A percentile compares a stretch with the other conserved stretches of the same genome.
phyloP scores from a whole-genome alignment of 2,888 invertebrate genomes.

The Leptopilina drosophilae region DNA sequence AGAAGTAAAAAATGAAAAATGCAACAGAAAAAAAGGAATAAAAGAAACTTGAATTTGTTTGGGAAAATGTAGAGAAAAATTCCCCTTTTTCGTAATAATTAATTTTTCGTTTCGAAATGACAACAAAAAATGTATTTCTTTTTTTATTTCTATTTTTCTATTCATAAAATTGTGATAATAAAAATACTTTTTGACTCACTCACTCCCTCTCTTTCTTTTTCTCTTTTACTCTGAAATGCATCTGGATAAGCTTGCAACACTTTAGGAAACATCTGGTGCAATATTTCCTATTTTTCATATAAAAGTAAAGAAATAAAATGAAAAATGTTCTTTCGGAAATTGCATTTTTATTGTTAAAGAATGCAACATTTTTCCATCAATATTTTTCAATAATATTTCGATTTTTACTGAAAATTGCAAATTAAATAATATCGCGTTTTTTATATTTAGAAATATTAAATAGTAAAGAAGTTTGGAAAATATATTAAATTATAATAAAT shows the following conservation, averaged over 20 bases:
- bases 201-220: too few relatives aligned
- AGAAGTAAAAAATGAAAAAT: constrained; percentile 8
- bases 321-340: neutral
- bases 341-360: neutral
- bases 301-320: neutral
- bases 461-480: too few relatives aligned
- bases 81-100: too few relatives aligned
- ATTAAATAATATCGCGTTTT: too few relatives aligned
- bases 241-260: constrained; percentile 6
- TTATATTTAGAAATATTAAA: too few relatives aligned
- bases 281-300: neutral
- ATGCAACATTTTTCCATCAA: neutral
- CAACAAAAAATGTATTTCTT: too few relatives aligned
- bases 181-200: neutral
- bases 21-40: neutral
- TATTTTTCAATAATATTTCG: neutral
- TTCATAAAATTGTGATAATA: neutral
- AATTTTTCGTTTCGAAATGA: too few relatives aligned
- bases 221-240: neutral
- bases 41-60: too few relatives aligned
- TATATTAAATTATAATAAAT: too few relatives aligned
- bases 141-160: too few relatives aligned
- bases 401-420: neutral
- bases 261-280: neutral
- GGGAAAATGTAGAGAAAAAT: too few relatives aligned